phyloP scores from a whole-genome alignment of 2,797 vertebrate genomes.

The Euphonia xanthogaster region DNA sequence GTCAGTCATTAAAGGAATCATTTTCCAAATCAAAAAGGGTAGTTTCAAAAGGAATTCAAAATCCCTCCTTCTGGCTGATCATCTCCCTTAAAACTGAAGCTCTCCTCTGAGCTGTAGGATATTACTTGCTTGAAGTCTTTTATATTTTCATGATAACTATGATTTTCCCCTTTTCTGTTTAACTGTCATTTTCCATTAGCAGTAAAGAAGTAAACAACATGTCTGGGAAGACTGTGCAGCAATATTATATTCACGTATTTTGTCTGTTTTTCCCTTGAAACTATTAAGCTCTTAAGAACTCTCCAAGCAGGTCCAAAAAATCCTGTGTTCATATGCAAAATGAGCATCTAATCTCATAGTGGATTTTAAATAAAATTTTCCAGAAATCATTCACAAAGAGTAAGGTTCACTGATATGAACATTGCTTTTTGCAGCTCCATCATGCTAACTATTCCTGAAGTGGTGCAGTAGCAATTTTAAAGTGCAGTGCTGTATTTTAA shows the following conservation, averaged over 20 bases:
- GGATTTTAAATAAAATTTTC: neutral
- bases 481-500: slow-evolving; percentile 52
- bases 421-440: neutral
- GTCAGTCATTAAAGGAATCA: neutral
- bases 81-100: neutral
- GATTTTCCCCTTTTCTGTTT: neutral
- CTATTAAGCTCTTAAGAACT: neutral
- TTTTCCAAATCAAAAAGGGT: neutral
- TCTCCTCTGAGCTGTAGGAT: neutral
- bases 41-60: neutral
- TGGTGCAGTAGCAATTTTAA: slow-evolving; percentile 22
- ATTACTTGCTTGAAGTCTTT: neutral
- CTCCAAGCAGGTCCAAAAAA: neutral
- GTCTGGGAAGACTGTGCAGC: neutral
- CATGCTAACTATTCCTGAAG: slow-evolving; percentile 22
- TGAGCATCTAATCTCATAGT: neutral
- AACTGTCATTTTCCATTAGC: neutral
- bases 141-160: neutral
- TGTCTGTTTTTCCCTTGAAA: neutral
- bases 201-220: neutral
- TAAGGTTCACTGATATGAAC: neutral
- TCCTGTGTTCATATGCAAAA: neutral
- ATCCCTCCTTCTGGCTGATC: neutral
- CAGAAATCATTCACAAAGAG: neutral
- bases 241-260: neutral